Base-by-base conservation (phyloP, 2,888 invertebrate species). In the Eupeodes luniger region DNA sequence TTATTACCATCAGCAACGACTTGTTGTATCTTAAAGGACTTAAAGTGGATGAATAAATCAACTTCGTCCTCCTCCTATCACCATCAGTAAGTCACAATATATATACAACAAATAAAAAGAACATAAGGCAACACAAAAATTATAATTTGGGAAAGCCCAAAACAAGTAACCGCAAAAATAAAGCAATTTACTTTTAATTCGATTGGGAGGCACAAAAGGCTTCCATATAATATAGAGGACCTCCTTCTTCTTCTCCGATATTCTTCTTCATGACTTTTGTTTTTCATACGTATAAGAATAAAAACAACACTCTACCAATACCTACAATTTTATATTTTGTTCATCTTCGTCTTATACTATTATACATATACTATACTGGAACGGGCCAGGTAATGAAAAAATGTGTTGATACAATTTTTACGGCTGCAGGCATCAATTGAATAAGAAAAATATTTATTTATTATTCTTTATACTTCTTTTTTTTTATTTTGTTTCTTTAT, bases 401-500 rank as follows among this genome's bases (percentile, higher is more conserved):
- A 74, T 77, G 81, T 85, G 88, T 88, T 81, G 85, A 81, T 81
- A 85, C 75, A 85, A 81, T 78, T 85, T 84, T 85, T 88, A 85
- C 88, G 84, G 88, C 88, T 88, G 88, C 88, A 66, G 84, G 88
- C 88, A 81, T 81, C 84, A 81, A 88, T 88, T 84, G 88, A 84
- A 78, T 85, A 53, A 80, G 67, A 70, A 74, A 69, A 74, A 79
- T 81, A 67, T 75, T 81, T 83, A 59, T 75, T 79, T 85, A 44
- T 64, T 53, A 61, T 75, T 72, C 76, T 85, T 57, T 40, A 4
- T 64, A 44, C 19, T 34, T 16, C 16, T 49, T 0, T 49, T 49
- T 12, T 4, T 47, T 59, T 36, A 51, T 72, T 62, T 78, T 79
- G 53, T 53, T 19, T 64, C 12, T 14, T 36, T 16, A 62, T 62